phyloP scores from a whole-genome alignment of 2,888 invertebrate genomes.

The Heliconius ismenius region DNA sequence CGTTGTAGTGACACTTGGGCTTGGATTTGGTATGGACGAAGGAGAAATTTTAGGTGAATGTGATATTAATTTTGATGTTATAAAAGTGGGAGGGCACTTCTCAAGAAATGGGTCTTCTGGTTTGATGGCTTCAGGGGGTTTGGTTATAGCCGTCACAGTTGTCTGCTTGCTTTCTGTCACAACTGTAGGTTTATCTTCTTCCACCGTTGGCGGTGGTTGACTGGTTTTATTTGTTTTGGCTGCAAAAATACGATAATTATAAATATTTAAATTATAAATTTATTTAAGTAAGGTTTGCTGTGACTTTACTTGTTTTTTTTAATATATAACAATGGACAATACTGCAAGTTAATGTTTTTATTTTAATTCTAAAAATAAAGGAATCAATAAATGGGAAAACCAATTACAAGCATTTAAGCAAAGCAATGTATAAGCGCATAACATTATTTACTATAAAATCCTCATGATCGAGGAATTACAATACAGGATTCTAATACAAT shows the following conservation, averaged over 20 bases:
- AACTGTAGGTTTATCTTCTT: slow-evolving; percentile 52
- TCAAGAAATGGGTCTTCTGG: slow-evolving; percentile 61
- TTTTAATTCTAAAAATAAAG: not conserved
- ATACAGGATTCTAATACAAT: not conserved
- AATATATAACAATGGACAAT: slow-evolving; percentile 17
- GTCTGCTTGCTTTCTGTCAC: slow-evolving; percentile 39
- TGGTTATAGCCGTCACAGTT: slow-evolving; percentile 51
- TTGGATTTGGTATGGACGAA: slow-evolving; percentile 77
- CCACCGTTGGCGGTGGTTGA: slow-evolving; percentile 44
- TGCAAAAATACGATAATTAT: slow-evolving; percentile 44
- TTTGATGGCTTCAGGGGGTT: slow-evolving; percentile 58
- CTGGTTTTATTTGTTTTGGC: slow-evolving; percentile 46
- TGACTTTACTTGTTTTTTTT: not conserved
- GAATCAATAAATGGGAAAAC: not conserved
- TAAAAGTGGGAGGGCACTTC: slow-evolving; percentile 53
- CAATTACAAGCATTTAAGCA: slow-evolving; percentile 2
- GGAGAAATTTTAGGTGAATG: slow-evolving; percentile 76
- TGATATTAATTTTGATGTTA: slow-evolving; percentile 63
- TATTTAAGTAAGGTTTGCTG: not conserved
- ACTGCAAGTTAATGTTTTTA: not conserved
- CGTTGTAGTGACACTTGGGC: slow-evolving; percentile 67
- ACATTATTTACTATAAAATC: not conserved
- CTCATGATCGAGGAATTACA: not conserved
- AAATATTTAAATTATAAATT: not conserved
- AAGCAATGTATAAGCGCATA: not conserved